Base-by-base conservation (phyloP, 2,797 vertebrate species). In the Sitta carolinensis region DNA sequence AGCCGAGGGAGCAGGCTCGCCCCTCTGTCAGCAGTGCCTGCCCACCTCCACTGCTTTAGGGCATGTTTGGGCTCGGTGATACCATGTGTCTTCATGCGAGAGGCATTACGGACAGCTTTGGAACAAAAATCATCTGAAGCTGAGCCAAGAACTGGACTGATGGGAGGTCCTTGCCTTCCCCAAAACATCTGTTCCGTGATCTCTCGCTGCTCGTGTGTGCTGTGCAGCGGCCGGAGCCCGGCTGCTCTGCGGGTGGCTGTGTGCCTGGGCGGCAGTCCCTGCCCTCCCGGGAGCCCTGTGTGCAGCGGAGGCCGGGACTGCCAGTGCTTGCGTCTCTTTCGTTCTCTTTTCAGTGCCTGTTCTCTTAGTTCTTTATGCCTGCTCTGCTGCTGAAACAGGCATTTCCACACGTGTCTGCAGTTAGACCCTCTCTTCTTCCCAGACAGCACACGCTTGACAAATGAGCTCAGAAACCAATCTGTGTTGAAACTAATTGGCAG, bases 261-360 rank as follows among this genome's bases (percentile, higher is more conserved):
- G 20, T 45, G 45, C 45, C 45, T 45, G 45, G 45, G 45, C 20
- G 20, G 45, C 54, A 57, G 23, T 11, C 54, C 51, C 55, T 34
- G n/a, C 14, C 21, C 32, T n/a, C 54, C 54, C 13, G 54, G 32
- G 20, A 55, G 10, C 40, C 40, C 40, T 45, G 45, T n/a, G 43
- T 9, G 1, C 47, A 9, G 32, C 42, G 82, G 5, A 40, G 78
- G 13, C 52, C 52, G 64, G 50, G 50, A 1, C 79, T 2, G 2
- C 38, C 55, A 20, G 21, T n/a, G 1, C 32, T 43, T 50, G 66
- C 7, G 48, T 61, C 42, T 62, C 58, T 43, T 59, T 11, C 1
- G 0, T 74, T 85, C 1, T 7, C 0, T 66, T 68, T 61, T 38
- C n/a, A 13, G 0, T 42, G 54, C 43, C 51, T 51, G 27, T 0